Conservation (phyloP, 2,113 vertebrate genomes). For the Festucalex cinctus region DNA sequence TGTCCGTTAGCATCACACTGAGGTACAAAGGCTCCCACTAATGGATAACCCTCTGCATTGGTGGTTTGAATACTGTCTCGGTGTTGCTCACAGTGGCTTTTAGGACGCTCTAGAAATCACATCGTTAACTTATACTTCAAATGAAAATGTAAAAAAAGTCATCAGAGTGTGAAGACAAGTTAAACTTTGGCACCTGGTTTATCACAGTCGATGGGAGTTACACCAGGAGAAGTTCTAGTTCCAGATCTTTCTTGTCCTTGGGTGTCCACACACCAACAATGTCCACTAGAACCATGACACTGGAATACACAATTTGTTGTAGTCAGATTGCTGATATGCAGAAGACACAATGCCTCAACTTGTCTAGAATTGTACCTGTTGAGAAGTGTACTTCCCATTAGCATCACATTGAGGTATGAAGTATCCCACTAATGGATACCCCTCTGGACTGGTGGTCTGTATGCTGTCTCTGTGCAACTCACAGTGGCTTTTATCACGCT, state of each 20-base stretch:
- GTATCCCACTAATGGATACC: conserved; percentile 25
- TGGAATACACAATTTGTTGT: not conserved
- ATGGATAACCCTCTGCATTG: conserved; percentile 25
- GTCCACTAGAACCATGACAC: conserved; percentile 63
- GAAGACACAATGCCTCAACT: not conserved
- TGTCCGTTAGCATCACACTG: conserved; percentile 77
- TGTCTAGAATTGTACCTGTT: conserved; percentile 51
- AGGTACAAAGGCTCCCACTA: conserved; percentile 62
- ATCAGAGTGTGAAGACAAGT: not conserved
- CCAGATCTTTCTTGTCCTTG: conserved; percentile 74
- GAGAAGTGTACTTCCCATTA: conserved; percentile 71
- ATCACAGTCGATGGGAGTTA: conserved; percentile 24
- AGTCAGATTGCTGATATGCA: not conserved
- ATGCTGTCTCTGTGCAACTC: conserved; percentile 68
- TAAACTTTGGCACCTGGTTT: conserved; percentile 29
- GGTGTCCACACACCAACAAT: conserved; percentile 83
- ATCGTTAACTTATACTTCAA: not conserved
- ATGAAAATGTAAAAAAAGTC: conserved; percentile 13
- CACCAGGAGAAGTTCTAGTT: conserved; percentile 68
- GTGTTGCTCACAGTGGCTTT: conserved; percentile 72
- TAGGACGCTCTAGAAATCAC: conserved; percentile 16
- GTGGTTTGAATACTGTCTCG: conserved; percentile 43
- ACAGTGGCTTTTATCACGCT: conserved; percentile 62
- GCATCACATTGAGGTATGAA: conserved; percentile 79
- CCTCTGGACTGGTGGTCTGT: conserved; percentile 42